Percentiles rank a stretch among this genome's conserved stretches.
Conservation (phyloP, 2,888 invertebrate genomes). For the Lepidonotus clava region DNA sequence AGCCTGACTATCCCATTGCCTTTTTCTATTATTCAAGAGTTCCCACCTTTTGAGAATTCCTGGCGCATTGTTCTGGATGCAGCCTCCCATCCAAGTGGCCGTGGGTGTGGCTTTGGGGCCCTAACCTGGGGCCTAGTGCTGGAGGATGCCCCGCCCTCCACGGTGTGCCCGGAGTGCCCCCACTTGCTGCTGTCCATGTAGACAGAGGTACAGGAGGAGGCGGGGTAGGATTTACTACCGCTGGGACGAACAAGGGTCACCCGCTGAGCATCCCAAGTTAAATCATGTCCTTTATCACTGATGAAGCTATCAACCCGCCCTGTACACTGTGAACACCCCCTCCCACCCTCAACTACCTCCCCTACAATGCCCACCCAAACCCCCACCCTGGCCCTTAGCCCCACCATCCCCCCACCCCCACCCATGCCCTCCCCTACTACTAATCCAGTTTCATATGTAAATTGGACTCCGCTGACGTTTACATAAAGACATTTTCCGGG, state of each 20-base stretch:
- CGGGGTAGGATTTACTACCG: not conserved
- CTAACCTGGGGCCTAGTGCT: no score
- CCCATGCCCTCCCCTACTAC: not conserved
- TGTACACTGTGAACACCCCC: not conserved
- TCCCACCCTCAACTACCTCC: not conserved
- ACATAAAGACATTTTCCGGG: not conserved
- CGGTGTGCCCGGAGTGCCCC: no score
- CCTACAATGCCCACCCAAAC: not conserved
- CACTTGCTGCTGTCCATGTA: no score
- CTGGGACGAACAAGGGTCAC: not conserved
- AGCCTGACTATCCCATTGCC: no score
- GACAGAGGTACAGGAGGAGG: no score
- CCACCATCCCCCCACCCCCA: not conserved
- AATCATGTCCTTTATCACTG: not conserved
- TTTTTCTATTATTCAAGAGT: no score
- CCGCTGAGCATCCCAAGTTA: not conserved
- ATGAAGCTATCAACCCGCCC: not conserved
- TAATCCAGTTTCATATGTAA: constrained; percentile 8
- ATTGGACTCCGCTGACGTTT: not conserved
- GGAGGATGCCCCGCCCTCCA: no score
- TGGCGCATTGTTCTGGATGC: no score
- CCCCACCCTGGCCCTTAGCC: not conserved
- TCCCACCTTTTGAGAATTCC: no score
- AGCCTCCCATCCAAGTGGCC: no score
- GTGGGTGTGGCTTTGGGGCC: no score